phyloP scores from a whole-genome alignment of 2,888 invertebrate genomes.

The Pandemis heparana region DNA sequence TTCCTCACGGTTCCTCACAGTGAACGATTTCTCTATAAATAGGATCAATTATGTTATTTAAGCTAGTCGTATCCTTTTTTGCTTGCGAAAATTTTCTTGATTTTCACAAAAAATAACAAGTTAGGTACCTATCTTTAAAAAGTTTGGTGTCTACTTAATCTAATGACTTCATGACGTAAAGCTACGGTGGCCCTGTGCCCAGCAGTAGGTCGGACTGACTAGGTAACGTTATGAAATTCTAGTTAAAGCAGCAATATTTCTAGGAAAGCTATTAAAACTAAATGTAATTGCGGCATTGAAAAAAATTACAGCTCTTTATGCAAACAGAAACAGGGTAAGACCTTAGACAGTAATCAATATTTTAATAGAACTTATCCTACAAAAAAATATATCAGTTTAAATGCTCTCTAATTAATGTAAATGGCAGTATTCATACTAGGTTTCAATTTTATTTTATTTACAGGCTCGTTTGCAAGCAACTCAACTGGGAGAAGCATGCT shows the following conservation, averaged over 20 bases:
- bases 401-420: too few relatives aligned
- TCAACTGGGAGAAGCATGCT: slow-evolving; percentile 89
- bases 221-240: neutral
- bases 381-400: too few relatives aligned
- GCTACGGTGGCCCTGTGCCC: neutral
- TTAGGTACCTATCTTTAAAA: too few relatives aligned
- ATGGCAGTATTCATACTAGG: neutral
- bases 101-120: too few relatives aligned
- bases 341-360: neutral
- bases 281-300: neutral
- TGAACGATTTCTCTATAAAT: neutral
- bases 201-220: neutral
- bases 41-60: neutral
- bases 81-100: too few relatives aligned
- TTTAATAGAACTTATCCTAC: too few relatives aligned
- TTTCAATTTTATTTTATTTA: slow-evolving; percentile 21
- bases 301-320: neutral
- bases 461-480: slow-evolving; percentile 83
- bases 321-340: neutral
- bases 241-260: neutral
- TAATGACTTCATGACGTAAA: neutral
- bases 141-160: too few relatives aligned
- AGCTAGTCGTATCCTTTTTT: neutral
- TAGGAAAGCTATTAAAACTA: neutral
- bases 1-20: neutral